Evolutionary conservation across 1,140 invertebrate genomes (phyloP), one percentile per base, ranked within the genome.

Genomic region (Spodoptera frugiperda): DNA sequence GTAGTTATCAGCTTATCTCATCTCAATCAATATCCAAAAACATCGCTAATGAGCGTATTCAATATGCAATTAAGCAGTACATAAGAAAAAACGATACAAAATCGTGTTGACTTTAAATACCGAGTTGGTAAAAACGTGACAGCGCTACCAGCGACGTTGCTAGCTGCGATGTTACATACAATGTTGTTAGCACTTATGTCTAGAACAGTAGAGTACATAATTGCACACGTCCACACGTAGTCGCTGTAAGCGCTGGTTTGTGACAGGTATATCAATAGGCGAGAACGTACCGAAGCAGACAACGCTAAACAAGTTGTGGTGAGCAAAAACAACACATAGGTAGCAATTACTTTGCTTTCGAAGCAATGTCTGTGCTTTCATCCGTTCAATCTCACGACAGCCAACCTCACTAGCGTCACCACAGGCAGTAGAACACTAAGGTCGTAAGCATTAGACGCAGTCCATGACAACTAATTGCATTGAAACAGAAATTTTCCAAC

Each of bases 281-380:
- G 71, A 73, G 71, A 61, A 48, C 55, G 71, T 73, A 73, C 44
- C 53, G 25, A 46, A 57, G 54, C 39, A 59, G 71, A 61, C 44
- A 73, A 25, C 55, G 71, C 71, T 48, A 51, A 73, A 49, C 55
- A 73, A 30, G 71, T 73, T 61, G 71, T 21, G 71, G 61, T 57
- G 12, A 76, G 74, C 77, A 81, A 83, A 73, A 83, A 83, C 78
- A 55, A 74, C 73, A 53, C 19, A 51, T n/a, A 78, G 75, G 71
- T 59, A 71, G 76, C 73, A 81, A 83, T 79, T 80, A 79, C 63
- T 78, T 83, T 77, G 70, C 79, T 79, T 79, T 81, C 79, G 39
- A 74, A 70, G 51, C 48, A 72, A 63, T 68, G 44, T 21, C 39
- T 67, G 30, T 76, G 59, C 76, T 82, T 82, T 79, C 76, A 51